phyloP scores from a whole-genome alignment of 2,888 invertebrate species.

The Philereme vetulata region DNA sequence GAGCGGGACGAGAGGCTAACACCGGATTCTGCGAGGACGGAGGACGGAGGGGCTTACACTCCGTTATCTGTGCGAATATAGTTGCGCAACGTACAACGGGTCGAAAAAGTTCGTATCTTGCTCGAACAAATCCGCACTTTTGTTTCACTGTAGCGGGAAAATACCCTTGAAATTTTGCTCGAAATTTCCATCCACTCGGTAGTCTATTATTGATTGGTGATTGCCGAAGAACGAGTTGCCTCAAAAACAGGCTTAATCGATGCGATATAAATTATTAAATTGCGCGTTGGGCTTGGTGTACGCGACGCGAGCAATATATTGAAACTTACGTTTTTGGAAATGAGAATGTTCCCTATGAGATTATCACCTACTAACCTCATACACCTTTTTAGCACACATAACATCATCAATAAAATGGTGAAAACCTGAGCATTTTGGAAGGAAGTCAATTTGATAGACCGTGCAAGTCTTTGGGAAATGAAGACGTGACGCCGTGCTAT shows the following conservation, averaged over 20 bases:
- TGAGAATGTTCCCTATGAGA: slow-evolving; percentile 23
- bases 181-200: slow-evolving; percentile 40
- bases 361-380: not conserved
- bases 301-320: slow-evolving; percentile 57
- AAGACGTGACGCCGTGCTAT: slow-evolving; percentile 17
- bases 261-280: slow-evolving; percentile 63
- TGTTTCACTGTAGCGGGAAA: slow-evolving; percentile 33
- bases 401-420: too few species aligned
- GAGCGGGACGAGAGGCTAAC: slow-evolving; percentile 56
- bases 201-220: slow-evolving; percentile 46
- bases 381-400: too few species aligned
- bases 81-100: slow-evolving; percentile 76
- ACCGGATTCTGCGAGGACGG: slow-evolving; percentile 75
- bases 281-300: slow-evolving; percentile 64
- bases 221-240: slow-evolving; percentile 46
- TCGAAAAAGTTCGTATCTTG: slow-evolving; percentile 68
- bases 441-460: too few species aligned
- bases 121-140: slow-evolving; percentile 45
- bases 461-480: too few species aligned
- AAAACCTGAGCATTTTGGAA: too few species aligned
- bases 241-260: slow-evolving; percentile 55
- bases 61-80: slow-evolving; percentile 81
- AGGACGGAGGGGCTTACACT: slow-evolving; percentile 74
- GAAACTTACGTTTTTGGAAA: slow-evolving; percentile 25
- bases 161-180: slow-evolving; percentile 38